Conservation (phyloP, 2,113 vertebrate species). For the Cavia aperea region DNA sequence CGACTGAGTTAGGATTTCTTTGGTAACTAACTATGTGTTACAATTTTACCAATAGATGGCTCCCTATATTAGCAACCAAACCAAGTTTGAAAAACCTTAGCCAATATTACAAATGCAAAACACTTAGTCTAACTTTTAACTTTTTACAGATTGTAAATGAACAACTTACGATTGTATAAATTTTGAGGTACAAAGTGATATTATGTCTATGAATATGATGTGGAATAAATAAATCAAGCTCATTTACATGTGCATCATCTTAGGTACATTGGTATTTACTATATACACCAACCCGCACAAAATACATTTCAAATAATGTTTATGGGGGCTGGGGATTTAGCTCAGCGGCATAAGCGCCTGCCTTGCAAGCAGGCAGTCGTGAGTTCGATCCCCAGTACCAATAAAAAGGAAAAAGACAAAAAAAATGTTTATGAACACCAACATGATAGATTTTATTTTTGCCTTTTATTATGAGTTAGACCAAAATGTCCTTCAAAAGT, state of each 20-base stretch:
- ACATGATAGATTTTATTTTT: neutral
- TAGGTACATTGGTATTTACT: neutral
- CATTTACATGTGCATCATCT: neutral
- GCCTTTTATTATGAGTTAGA: neutral
- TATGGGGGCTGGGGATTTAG: no score
- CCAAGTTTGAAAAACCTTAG: neutral
- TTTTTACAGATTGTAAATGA: neutral
- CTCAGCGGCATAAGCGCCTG: no score
- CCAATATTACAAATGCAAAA: neutral
- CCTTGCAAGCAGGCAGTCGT: no score
- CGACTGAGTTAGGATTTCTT: neutral
- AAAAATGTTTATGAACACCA: neutral
- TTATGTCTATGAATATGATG: neutral
- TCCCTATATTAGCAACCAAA: neutral
- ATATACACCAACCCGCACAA: neutral
- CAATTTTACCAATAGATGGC: neutral
- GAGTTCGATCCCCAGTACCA: no score
- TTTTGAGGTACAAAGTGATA: neutral
- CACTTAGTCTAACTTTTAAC: neutral
- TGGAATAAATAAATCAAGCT: neutral
- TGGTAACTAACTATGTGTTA: neutral
- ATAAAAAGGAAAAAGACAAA: no score
- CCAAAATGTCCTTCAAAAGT: neutral
- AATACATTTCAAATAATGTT: neutral
- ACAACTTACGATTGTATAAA: neutral